These are phyloP conservation scores for Microctonus aethiopoides DNA, from an alignment of 2,888 invertebrate genomes.

Conservation along the genomic window DNA sequence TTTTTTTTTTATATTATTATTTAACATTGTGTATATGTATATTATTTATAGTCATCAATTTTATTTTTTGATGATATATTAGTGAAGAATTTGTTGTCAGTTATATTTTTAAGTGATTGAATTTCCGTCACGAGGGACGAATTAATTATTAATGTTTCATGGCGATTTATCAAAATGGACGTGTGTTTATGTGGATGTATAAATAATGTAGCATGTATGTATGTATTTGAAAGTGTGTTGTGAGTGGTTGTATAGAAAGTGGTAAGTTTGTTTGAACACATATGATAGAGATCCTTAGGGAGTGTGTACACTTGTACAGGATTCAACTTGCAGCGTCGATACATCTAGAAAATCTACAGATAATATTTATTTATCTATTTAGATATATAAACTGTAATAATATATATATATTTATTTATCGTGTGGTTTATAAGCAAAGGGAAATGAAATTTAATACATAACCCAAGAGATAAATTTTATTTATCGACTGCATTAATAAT, in stretches of 20 bases:
- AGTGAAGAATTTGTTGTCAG: not conserved
- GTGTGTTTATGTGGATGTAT: too few species aligned
- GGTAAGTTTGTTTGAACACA: slow-evolving; percentile 22
- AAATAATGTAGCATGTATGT: too few species aligned
- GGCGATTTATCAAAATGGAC: not conserved
- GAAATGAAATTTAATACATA: slow-evolving; percentile 31
- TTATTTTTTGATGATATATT: not conserved
- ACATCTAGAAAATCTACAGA: not conserved
- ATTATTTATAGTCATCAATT: too few species aligned
- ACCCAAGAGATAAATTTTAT: not conserved
- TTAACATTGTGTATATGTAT: not conserved
- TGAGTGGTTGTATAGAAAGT: not conserved
- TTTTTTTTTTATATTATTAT: not conserved
- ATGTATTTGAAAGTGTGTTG: too few species aligned
- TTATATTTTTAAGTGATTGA: not conserved
- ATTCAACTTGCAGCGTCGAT: not conserved
- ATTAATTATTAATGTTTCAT: not conserved
- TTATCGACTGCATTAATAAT: not conserved
- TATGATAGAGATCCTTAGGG: not conserved
- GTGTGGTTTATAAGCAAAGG: slow-evolving; percentile 5
- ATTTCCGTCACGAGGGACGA: not conserved
- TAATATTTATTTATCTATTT: not conserved
- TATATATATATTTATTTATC: not conserved
- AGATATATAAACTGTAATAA: not conserved
- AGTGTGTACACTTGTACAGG: slow-evolving; percentile 4